Base-by-base conservation (phyloP, 2,113 vertebrate genomes). In the Boulengerochromis microlepis region DNA sequence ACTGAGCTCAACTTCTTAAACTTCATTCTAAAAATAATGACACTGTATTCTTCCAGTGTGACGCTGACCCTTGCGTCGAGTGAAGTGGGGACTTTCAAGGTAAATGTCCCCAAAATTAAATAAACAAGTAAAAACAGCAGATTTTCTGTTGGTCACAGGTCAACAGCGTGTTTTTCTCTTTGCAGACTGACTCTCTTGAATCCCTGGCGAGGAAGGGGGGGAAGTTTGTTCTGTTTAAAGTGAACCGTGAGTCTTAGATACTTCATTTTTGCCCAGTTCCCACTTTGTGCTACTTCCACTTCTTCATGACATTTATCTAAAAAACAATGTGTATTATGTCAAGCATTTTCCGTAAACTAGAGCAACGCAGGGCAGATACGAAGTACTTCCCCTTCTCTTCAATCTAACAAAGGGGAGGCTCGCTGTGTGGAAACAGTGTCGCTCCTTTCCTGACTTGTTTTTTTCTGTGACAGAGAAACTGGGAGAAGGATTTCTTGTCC, bases 81-180 rank as follows among this genome's bases (percentile, higher is more conserved):
- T 71, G 92, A 95, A 85, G 88, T 96, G 13, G 96, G 96, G 61
- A 0, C 42, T 2, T 92, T 96, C 57, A 31, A 94, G 94, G 96
- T 96, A 93, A 38, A 53, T 5, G 15, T 45, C 13, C n/a, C 2
- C 35, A 40, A 24, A 69, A 69, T n/a, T 5, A 12, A 16, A 2
- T 56, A 33, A 80, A 47, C 9, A 76, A 74, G 24, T 26, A 74
- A 40, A 24, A 4, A 5, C n/a, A 19, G 18, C 4, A 26, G 4
- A n/a, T 82, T 53, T 18, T 59, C 18, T 61, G 18, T 42, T 33
- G 4, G 9, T 83, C 12, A 24, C 13, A 10, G n/a, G 22, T 9
- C 3, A 16, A 42, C 22, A 12, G 35, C 7, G 19, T 3, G 10
- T 47, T 89, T 47, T 88, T 69, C 15, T 89, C 7, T 87, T 83